Conservation (phyloP, 2,797 vertebrate genomes). For the Silurus lanzhouensis region DNA sequence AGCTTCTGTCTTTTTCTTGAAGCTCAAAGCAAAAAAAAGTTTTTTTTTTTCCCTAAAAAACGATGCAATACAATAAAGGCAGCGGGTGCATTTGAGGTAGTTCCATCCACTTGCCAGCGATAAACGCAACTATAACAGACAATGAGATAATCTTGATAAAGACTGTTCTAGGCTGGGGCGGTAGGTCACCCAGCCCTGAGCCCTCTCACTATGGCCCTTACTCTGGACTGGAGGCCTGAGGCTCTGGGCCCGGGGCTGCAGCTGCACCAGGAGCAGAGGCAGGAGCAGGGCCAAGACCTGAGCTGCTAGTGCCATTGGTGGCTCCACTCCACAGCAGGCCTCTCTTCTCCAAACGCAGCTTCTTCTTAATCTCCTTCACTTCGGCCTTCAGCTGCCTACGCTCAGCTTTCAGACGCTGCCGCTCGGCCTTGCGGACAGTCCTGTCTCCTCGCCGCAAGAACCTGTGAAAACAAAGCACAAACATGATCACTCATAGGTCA, state of each 20-base stretch:
- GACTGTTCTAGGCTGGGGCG: constrained; percentile 58
- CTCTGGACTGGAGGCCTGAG: constrained; percentile 84
- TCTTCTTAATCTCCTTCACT: constrained; percentile 96
- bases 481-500: constrained; percentile 44
- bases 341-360: constrained; percentile 92
- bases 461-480: constrained; percentile 73
- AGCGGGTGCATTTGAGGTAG: constrained; percentile 82
- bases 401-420: constrained; percentile 93
- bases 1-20: constrained; percentile 69
- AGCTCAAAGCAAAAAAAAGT: constrained; percentile 73
- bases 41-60: constrained; percentile 48
- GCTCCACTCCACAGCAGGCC: constrained; percentile 88
- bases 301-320: constrained; percentile 76
- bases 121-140: constrained; percentile 67
- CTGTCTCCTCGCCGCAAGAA: constrained; percentile 94
- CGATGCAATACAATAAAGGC: constrained; percentile 65
- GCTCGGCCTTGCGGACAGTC: constrained; percentile 94
- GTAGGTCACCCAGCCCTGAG: constrained; percentile 59
- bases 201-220: constrained; percentile 76
- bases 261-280: constrained; percentile 71
- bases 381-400: constrained; percentile 94
- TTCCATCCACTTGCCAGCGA: constrained; percentile 83
- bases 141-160: constrained; percentile 60
- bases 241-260: constrained; percentile 79
- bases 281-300: constrained; percentile 66